Evolutionary conservation across 30 jellyfish, hydroid and myxozoan genomes (phyloP).

Genomic region (Aurelia aurita complex sp. Pacific): DNA sequence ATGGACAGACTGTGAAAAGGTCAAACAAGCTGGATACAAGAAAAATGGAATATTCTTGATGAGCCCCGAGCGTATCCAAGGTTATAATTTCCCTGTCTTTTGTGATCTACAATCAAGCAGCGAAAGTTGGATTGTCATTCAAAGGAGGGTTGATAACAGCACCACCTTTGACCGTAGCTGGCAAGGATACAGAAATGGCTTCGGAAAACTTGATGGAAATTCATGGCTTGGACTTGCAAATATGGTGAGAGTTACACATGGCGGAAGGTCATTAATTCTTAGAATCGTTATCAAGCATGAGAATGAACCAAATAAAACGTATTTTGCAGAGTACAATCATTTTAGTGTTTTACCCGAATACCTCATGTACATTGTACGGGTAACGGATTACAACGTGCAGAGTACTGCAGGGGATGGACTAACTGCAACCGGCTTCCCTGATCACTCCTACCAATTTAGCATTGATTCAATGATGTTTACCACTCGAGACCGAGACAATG

Average conservation of each 20-base stretch:
- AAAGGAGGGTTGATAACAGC: constrained; percentile 15
- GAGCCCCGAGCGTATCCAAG: no score
- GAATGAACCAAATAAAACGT: no score
- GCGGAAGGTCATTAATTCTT: no score
- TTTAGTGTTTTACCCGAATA: no score
- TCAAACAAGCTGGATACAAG: no score
- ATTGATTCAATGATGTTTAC: background rate
- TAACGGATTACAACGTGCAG: no score
- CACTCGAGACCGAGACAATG: background rate
- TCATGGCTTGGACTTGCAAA: constrained; percentile 36
- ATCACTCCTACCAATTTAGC: background rate
- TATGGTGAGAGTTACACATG: background rate
- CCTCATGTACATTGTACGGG: no score
- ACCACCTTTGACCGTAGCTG: constrained; percentile 23
- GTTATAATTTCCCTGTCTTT: background rate
- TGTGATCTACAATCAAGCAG: constrained; percentile 8
- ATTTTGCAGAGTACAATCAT: no score
- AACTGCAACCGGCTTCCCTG: background rate
- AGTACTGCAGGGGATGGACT: no score
- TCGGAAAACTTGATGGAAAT: constrained; percentile 23
- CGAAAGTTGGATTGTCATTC: constrained; percentile 38
- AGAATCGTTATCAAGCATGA: no score
- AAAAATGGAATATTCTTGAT: no score
- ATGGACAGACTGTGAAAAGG: no score
- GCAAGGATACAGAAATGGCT: constrained; percentile 22